Conservation (phyloP, 2,888 invertebrate species). For the Thyatira batis region DNA sequence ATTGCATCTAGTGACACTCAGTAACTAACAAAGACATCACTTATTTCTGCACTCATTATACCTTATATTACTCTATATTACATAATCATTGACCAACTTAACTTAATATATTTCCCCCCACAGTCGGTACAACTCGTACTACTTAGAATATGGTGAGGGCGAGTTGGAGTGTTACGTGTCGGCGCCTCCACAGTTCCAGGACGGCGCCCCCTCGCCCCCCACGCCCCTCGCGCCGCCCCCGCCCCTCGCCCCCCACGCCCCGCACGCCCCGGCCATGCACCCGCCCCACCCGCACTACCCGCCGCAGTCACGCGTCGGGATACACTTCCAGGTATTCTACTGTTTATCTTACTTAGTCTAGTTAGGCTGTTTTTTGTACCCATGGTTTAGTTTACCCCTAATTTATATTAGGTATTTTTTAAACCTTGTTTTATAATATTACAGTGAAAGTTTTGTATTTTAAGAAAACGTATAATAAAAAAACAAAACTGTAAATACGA, state of each 20-base stretch:
- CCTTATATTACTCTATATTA: no score
- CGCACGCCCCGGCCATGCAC: conserved; percentile 12
- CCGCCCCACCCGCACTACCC: conserved; percentile 31
- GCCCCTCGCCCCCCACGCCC: conserved; percentile 23
- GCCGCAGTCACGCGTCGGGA: conserved; percentile 59
- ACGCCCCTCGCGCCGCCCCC: conserved; percentile 34
- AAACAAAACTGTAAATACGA: no score
- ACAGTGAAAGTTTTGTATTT: no score
- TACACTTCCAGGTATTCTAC: conserved; percentile 69
- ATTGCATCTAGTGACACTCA: no score
- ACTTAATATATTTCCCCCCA: no score
- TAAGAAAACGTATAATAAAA: no score
- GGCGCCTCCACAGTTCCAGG: conserved; percentile 79
- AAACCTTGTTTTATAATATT: no score
- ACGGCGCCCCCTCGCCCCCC: conserved; percentile 68
- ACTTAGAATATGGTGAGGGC: conserved; percentile 38
- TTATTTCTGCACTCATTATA: no score
- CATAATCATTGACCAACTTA: no score
- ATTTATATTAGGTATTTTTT: no score
- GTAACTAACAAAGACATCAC: no score
- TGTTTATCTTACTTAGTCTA: neutral
- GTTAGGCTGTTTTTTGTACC: neutral
- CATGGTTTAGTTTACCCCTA: neutral
- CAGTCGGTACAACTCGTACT: conserved; percentile 63
- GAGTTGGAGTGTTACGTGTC: conserved; percentile 70